Percentiles rank a stretch among this genome's conserved stretches.
These are phyloP conservation scores for Serripes groenlandicus DNA, from an alignment of 2,888 invertebrate species.

Conservation along the genomic window DNA sequence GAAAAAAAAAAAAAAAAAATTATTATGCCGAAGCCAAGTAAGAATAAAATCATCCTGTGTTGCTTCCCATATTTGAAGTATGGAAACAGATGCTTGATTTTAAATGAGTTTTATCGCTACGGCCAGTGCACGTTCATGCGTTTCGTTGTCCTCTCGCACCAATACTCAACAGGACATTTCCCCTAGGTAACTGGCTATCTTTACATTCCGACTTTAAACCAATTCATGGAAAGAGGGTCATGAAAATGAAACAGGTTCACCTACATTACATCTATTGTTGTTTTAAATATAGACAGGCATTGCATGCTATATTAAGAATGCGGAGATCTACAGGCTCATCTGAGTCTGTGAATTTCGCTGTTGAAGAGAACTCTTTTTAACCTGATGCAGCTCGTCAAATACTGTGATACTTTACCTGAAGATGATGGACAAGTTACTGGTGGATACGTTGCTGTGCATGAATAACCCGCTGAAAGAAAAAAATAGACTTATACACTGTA, in stretches of 20 bases:
- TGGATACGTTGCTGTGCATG: not conserved
- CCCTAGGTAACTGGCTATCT: too few species aligned
- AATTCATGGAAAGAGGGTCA: not conserved
- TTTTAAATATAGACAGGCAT: not conserved
- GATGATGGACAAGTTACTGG: not conserved
- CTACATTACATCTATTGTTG: not conserved
- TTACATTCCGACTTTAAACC: too few species aligned
- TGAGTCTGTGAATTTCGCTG: not conserved
- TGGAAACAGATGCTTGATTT: not conserved
- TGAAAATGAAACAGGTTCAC: not conserved
- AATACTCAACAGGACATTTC: too few species aligned
- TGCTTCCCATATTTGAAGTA: too few species aligned
- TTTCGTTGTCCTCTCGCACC: too few species aligned
- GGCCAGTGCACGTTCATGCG: too few species aligned
- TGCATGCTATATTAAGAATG: not conserved
- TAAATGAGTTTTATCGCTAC: too few species aligned
- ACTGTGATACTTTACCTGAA: not conserved
- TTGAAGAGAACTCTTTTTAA: not conserved
- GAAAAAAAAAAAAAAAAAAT: too few species aligned
- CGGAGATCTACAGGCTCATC: not conserved
- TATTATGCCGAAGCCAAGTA: too few species aligned
- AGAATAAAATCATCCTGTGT: too few species aligned
- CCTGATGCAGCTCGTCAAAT: not conserved
- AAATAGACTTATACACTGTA: too few species aligned
- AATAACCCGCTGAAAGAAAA: slow-evolving; percentile 2